A percentile compares a stretch with the other conserved stretches of the same genome.
Evolutionary conservation across 2,888 invertebrate species (phyloP).

Genomic region (Hirtodrosophila confusa): DNA sequence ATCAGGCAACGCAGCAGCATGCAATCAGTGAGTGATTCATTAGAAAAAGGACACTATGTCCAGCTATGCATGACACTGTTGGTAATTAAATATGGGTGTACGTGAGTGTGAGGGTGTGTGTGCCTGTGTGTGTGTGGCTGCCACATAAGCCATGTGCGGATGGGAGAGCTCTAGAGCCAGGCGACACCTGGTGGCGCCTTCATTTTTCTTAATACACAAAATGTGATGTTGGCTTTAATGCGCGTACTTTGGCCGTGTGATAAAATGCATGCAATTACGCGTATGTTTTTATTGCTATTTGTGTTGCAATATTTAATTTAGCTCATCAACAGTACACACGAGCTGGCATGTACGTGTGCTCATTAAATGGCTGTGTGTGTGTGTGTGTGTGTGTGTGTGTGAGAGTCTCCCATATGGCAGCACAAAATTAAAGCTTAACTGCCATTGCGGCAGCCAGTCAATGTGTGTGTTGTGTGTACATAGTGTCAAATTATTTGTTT

Average conservation of each 20-base stretch:
- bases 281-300: conserved; percentile 65
- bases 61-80: conserved; percentile 23
- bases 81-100: conserved; percentile 31
- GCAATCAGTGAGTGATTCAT: conserved; percentile 60
- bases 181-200: conserved; percentile 22
- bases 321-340: conserved; percentile 58
- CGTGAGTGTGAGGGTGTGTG: conserved; percentile 9
- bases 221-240: conserved; percentile 30
- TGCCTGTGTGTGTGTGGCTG: background rate
- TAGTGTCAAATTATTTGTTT: conserved; percentile 47
- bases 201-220: conserved; percentile 35
- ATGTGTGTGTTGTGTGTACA: background rate
- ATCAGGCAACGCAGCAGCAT: conserved; percentile 46
- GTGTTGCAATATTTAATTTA: conserved; percentile 75
- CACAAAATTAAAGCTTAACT: conserved; percentile 50
- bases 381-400: conserved; percentile 17
- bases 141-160: too few relatives aligned
- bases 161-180: too few relatives aligned
- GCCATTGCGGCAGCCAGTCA: background rate
- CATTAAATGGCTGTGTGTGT: conserved; percentile 14
- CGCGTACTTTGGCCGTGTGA: conserved; percentile 37
- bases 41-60: conserved; percentile 16
- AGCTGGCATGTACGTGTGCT: conserved; percentile 23
- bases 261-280: conserved; percentile 53
- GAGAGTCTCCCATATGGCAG: conserved; percentile 29